Evolutionary conservation across 2,888 invertebrate species (phyloP).

Genomic region (Zygogramma bicolorata): DNA sequence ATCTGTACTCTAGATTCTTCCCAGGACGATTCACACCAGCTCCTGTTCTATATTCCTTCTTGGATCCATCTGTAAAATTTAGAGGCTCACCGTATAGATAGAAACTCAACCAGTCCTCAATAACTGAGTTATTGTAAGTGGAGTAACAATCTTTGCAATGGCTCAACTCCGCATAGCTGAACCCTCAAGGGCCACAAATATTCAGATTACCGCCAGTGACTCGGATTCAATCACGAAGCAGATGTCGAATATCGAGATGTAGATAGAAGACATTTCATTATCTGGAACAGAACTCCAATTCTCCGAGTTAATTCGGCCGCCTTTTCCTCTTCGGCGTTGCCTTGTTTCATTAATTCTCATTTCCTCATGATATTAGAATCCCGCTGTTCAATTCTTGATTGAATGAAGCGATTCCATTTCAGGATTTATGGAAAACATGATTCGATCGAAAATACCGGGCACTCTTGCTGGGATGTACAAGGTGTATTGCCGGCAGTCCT

Average conservation of each 20-base stretch:
- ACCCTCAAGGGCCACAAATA: constrained; percentile 28
- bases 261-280: constrained; percentile 53
- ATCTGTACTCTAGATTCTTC: too few relatives aligned
- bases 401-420: neutral
- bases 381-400: constrained; percentile 23
- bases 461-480: too few relatives aligned
- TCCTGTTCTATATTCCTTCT: too few relatives aligned
- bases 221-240: constrained; percentile 52
- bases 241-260: constrained; percentile 47
- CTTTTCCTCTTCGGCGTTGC: constrained; percentile 23
- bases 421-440: neutral
- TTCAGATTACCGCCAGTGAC: constrained; percentile 51
- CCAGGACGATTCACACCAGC: too few relatives aligned
- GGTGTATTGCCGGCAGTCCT: too few relatives aligned
- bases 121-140: too few relatives aligned
- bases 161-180: too few relatives aligned
- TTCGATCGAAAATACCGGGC: too few relatives aligned
- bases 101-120: too few relatives aligned
- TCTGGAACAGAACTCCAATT: constrained; percentile 41
- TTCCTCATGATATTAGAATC: constrained; percentile 25
- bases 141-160: too few relatives aligned
- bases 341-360: constrained; percentile 31
- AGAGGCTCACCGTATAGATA: too few relatives aligned
- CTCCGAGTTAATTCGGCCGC: constrained; percentile 29
- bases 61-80: too few relatives aligned